Evolutionary conservation across 2,113 vertebrate species (phyloP).

Genomic region (Gnathochromis pfefferi): DNA sequence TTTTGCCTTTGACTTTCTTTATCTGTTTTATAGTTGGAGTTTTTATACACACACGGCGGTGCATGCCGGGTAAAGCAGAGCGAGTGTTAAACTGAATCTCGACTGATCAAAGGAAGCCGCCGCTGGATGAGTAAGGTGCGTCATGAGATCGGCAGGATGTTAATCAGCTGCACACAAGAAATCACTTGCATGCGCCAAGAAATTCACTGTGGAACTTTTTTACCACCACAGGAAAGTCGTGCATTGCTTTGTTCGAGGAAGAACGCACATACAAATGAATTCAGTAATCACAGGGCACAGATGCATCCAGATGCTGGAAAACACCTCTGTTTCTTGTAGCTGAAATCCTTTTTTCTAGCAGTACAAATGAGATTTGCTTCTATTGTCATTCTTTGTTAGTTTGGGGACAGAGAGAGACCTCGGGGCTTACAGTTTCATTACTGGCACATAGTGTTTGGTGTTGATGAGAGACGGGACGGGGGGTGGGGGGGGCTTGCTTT

Average conservation of each 20-base stretch:
- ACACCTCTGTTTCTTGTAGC: not conserved
- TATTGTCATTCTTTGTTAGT: slow-evolving; percentile 46
- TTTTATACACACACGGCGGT: not conserved
- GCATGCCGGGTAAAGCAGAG: not conserved
- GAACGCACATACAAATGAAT: not conserved
- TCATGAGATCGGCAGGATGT: slow-evolving; percentile 5
- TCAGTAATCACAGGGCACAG: not conserved
- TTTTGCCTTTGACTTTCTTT: not conserved
- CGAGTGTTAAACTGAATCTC: not conserved
- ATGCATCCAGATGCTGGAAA: not conserved
- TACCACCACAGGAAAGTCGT: not conserved
- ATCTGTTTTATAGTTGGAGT: not conserved
- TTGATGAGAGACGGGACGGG: not conserved
- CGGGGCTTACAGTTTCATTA: slow-evolving; percentile 24
- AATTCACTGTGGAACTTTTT: not conserved
- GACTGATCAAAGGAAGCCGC: not conserved
- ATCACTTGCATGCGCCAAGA: not conserved
- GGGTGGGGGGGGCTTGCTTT: not conserved
- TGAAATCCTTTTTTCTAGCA: not conserved
- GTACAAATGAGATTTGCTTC: not conserved
- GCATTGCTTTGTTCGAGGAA: not conserved
- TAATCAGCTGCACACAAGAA: slow-evolving; percentile 9
- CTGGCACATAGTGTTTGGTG: slow-evolving; percentile 25
- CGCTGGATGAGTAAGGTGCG: not conserved
- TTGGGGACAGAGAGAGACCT: slow-evolving; percentile 24